Evolutionary conservation across 2,888 invertebrate species (phyloP), one percentile per base, ranked within the genome.

Genomic region (Drosophila flavopinicola): DNA sequence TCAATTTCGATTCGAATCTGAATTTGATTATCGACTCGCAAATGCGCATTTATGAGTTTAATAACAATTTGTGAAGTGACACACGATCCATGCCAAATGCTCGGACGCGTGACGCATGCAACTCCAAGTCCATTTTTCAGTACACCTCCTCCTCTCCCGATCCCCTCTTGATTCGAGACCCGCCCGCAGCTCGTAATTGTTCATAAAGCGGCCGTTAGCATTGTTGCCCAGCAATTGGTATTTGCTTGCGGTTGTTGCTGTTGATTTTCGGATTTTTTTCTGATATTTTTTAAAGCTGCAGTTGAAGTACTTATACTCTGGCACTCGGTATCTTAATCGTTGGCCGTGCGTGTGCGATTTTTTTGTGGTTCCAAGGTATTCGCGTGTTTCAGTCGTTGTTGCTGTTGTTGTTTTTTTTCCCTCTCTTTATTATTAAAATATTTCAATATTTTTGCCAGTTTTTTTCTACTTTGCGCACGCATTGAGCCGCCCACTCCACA

Each of bases 121-220:
- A 85, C 64, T 49, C 59, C 51, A 63, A 66, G 44, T 59, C 57
- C 48, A 29, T 44, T 33, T 37, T 32, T 27, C 17, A 7, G 15
- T 7, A 27, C 44, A 2, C 5, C 23, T 1, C 15, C 5, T 5
- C n/a, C 32, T 1, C 3, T 5, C 20, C 20, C 20, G 4, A 20
- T 2, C 39, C 13, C 9, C 33, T 0, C 39, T 3, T 29, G 10
- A 15, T 30, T 23, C 27, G 33, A 38, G 25, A 17, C 11, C 61
- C 49, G 82, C 66, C 79, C 61, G 76, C 64, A 52, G 56, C 53
- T 52, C 35, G 72, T 87, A 83, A 83, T 83, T 83, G 83, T 76
- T 86, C 76, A 83, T 87, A 86, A 87, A 85, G 88, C 82, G 86
- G 86, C 84, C 77, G 80, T 85, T 83, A 79, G 80, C 88, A 83